Evolutionary conservation across 2,888 invertebrate species (phyloP).

Genomic region (Drosophila aldrichi): DNA sequence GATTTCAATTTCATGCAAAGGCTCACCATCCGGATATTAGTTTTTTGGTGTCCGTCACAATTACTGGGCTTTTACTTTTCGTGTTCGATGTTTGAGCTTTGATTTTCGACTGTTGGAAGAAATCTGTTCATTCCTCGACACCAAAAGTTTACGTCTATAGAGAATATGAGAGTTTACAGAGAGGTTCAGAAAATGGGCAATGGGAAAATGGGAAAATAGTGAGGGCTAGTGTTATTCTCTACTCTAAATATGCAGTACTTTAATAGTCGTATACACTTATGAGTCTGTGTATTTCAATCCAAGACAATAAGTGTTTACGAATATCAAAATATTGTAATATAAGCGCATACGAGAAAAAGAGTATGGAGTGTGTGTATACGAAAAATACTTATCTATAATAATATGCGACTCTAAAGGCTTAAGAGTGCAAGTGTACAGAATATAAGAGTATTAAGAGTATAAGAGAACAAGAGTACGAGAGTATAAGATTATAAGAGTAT

Average conservation of each 20-base stretch:
- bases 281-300: background rate
- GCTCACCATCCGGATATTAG: background rate
- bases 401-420: too few relatives aligned
- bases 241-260: background rate
- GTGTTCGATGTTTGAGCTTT: conserved; percentile 55
- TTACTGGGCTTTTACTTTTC: conserved; percentile 36
- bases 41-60: background rate
- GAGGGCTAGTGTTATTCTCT: too few relatives aligned
- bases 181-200: too few relatives aligned
- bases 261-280: background rate
- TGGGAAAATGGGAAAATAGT: background rate
- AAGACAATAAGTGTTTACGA: background rate
- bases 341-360: background rate
- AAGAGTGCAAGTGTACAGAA: background rate
- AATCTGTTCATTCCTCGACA: conserved; percentile 66
- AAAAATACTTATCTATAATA: background rate
- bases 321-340: background rate
- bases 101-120: conserved; percentile 45
- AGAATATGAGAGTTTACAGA: background rate
- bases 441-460: background rate
- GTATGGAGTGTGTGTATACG: background rate
- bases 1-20: background rate
- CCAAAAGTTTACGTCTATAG: conserved; percentile 38
- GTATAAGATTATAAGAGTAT: too few relatives aligned
- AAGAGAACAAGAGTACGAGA: too few relatives aligned